Conservation (phyloP, 2,113 vertebrate genomes). For the Mormyrus lacerda region DNA sequence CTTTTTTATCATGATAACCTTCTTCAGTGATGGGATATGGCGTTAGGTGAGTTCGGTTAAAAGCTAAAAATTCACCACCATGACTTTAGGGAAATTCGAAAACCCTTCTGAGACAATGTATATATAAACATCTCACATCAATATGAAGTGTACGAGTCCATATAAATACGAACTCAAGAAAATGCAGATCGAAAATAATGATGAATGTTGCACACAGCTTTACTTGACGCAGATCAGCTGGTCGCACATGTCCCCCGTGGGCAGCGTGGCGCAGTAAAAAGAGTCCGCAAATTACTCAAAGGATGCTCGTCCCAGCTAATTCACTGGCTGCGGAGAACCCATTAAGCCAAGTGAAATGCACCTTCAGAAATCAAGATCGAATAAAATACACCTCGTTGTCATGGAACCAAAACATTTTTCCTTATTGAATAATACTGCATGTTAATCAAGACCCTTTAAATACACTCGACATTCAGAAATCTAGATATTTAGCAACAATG, state of each 20-base stretch:
- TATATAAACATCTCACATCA: not conserved
- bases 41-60: not conserved
- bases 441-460: not conserved
- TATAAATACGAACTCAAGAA: not conserved
- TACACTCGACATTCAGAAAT: not conserved
- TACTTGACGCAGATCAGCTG: not conserved
- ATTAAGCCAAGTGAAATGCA: not conserved
- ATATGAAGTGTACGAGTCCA: not conserved
- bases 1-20: not conserved
- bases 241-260: not conserved
- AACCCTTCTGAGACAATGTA: not conserved
- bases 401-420: not conserved
- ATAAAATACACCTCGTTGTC: not conserved
- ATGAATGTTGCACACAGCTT: not conserved
- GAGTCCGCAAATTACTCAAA: not conserved
- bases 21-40: not conserved
- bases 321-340: not conserved
- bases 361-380: not conserved
- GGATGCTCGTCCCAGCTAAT: not conserved
- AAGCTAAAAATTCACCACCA: not conserved
- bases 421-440: not conserved
- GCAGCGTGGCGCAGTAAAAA: slow-evolving; percentile 15
- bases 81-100: not conserved
- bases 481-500: not conserved
- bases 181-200: not conserved